Evolutionary conservation across 2,888 invertebrate genomes (phyloP), one percentile per base, ranked within the genome.

Genomic region (Microctonus aethiopoides): DNA sequence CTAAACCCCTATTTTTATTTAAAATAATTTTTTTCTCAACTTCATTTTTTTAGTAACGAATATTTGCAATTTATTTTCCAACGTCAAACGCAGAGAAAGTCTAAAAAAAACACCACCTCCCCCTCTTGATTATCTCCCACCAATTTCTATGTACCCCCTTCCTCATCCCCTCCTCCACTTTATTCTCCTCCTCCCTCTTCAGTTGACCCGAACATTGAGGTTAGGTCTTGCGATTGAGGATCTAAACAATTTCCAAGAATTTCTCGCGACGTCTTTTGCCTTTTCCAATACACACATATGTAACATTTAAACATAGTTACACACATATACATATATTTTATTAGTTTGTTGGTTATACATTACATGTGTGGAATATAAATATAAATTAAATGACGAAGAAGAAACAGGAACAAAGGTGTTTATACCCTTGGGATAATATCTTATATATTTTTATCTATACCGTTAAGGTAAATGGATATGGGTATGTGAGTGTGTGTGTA

Each of bases 141-240:
- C 16, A 16, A 4, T 6, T 46, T 16, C 16, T 5, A 46, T 29
- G 7, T 29, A 29, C 7, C 7, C 29, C 7, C 29, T 56, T 32
- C 9, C 41, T 24, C 10, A 22, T 29, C 51, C 22, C 36, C 52
- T 11, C 32, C 2, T 24, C 57, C n/a, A 24, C 32, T 32, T 56
- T 56, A 29, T n/a, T 10, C 46, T 16, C 46, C 16, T 0, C 20
- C 51, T 65, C 54, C 36, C 26, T 29, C 22, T 24, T 39, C 52
- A 32, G 29, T 22, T 65, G 63, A 64, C 32, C 69, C 20, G 46
- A 24, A 59, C 41, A 57, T 51, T 62, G 62, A 62, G 62, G 62
- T 62, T 62, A 51, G 46, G 9, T n/a, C 59, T 46, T 46, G 16
- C 16, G 46, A 46, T 46, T 16, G 16, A 16, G 46, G 3, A 46